Conservation (phyloP, 2,797 vertebrate genomes). For the Oreortyx pictus region DNA sequence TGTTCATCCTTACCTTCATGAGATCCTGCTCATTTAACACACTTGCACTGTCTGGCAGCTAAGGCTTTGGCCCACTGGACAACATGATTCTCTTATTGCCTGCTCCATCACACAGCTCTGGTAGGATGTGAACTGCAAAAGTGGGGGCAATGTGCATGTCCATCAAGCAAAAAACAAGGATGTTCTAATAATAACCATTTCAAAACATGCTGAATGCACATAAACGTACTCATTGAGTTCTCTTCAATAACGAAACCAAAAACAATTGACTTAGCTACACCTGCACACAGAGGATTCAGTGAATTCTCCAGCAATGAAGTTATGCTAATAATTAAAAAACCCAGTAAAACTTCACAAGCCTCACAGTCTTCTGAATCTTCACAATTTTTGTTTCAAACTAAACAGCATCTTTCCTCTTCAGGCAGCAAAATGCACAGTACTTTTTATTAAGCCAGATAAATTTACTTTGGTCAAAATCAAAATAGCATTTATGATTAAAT, state of each 20-base stretch:
- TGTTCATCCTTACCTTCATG: neutral
- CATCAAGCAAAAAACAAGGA: neutral
- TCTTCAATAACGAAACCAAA: neutral
- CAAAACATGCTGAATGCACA: neutral
- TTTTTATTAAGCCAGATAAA: constrained; percentile 9
- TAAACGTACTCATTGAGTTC: neutral
- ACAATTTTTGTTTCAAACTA: neutral
- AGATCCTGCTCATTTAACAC: neutral
- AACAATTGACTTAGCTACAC: neutral
- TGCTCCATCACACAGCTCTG: fast-evolving
- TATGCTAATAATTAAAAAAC: constrained; percentile 17
- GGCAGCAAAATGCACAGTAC: neutral
- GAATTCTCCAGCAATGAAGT: constrained; percentile 17
- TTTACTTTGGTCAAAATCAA: constrained; percentile 52
- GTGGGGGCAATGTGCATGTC: neutral
- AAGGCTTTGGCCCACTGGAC: neutral
- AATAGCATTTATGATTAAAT: constrained; percentile 46
- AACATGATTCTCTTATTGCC: neutral
- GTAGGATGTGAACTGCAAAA: neutral
- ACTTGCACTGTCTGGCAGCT: neutral
- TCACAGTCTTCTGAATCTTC: neutral
- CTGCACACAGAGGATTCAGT: neutral
- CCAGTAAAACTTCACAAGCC: neutral
- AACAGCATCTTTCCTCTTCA: neutral
- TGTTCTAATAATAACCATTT: neutral